A percentile compares a stretch with the other conserved stretches of the same genome.
Evolutionary conservation across 2,113 vertebrate species (phyloP).

Genomic region (Nibea albiflora): DNA sequence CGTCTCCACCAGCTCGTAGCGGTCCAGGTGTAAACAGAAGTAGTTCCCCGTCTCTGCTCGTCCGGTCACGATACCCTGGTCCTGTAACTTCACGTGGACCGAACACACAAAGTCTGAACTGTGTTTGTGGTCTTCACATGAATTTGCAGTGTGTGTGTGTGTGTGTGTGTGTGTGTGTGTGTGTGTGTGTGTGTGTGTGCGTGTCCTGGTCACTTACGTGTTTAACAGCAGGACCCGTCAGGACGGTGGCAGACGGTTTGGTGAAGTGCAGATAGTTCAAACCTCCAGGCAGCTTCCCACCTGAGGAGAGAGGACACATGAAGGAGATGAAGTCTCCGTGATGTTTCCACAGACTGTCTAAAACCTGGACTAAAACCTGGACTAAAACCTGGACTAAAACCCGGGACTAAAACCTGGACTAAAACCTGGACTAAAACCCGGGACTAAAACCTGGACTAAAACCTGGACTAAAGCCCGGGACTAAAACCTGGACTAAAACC

Average conservation of each 20-base stretch:
- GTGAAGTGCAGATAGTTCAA: slow-evolving; percentile 89
- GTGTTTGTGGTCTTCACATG: too few relatives aligned
- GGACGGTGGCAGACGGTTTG: slow-evolving; percentile 81
- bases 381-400: too few relatives aligned
- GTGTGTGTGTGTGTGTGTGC: too few relatives aligned
- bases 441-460: too few relatives aligned
- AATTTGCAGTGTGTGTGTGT: too few relatives aligned
- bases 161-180: too few relatives aligned
- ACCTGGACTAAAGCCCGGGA: too few relatives aligned
- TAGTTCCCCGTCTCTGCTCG: slow-evolving; percentile 85
- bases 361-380: too few relatives aligned
- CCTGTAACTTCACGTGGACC: slow-evolving; percentile 74
- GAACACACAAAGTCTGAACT: background rate
- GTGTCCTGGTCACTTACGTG: slow-evolving; percentile 71
- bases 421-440: too few relatives aligned
- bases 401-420: too few relatives aligned
- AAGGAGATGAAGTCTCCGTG: background rate
- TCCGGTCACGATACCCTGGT: slow-evolving; percentile 86
- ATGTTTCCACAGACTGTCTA: too few relatives aligned
- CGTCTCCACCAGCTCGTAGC: slow-evolving; percentile 83
- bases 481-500: too few relatives aligned
- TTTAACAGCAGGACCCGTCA: slow-evolving; percentile 53
- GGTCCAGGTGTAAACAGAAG: slow-evolving; percentile 88
- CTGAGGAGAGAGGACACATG: slow-evolving; percentile 73
- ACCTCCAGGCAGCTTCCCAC: slow-evolving; percentile 89